Evolutionary conservation across 2,113 vertebrate genomes (phyloP).

Genomic region (Hydropotes inermis): DNA sequence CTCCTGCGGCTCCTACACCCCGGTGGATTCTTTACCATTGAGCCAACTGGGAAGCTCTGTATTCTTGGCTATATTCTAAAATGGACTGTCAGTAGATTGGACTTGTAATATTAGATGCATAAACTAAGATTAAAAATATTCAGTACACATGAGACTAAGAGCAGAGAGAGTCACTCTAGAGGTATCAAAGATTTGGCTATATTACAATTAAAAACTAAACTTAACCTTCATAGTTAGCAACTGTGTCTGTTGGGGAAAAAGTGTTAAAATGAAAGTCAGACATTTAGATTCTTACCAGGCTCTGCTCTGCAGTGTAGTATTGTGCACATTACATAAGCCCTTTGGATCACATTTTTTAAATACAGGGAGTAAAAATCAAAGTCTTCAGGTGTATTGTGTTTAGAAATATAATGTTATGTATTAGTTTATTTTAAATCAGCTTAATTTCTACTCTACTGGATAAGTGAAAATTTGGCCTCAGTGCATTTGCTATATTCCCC

Average conservation of each 20-base stretch:
- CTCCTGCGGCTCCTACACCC: not conserved
- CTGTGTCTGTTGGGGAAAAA: not conserved
- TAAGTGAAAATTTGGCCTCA: not conserved
- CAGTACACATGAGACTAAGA: not conserved
- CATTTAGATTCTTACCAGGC: not conserved
- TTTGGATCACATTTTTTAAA: not conserved
- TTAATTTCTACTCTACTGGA: not conserved
- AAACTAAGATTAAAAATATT: not conserved
- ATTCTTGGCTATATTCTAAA: not conserved
- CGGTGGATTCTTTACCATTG: not conserved
- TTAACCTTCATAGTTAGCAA: not conserved
- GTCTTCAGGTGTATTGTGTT: not conserved
- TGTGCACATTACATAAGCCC: not conserved
- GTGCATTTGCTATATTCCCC: not conserved
- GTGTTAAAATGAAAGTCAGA: not conserved
- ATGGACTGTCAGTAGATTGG: not conserved
- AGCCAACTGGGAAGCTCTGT: not conserved
- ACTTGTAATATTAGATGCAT: not conserved
- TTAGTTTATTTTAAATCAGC: not conserved
- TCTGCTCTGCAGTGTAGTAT: not conserved
- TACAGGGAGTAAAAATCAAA: not conserved
- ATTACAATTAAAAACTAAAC: not conserved
- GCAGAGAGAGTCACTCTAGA: not conserved
- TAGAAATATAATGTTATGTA: not conserved
- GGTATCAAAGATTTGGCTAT: not conserved